Conservation (phyloP, 1,140 invertebrate genomes). For the Melitaea cinxia region DNA sequence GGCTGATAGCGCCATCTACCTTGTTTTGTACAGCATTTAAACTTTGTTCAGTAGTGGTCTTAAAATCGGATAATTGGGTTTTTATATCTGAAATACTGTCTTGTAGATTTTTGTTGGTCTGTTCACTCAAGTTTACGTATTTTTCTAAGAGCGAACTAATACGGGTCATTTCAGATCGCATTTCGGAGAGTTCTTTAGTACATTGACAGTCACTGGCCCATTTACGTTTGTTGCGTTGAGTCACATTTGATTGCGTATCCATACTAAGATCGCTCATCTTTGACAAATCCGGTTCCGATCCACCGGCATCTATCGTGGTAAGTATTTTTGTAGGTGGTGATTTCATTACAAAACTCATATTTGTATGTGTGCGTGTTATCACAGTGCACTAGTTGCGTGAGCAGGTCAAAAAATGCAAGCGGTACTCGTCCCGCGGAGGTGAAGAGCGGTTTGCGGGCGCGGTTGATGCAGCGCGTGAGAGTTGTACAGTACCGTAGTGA, state of each 20-base stretch:
- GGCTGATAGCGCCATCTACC: constrained; percentile 16
- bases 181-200: constrained; percentile 14
- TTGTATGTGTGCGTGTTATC: constrained; percentile 12
- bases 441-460: no score
- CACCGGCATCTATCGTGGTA: constrained; percentile 8
- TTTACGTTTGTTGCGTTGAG: constrained; percentile 31
- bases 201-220: constrained; percentile 25
- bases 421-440: constrained; percentile 11
- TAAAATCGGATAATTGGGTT: constrained; percentile 23
- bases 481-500: no score
- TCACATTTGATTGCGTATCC: constrained; percentile 22
- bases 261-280: constrained; percentile 24
- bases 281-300: constrained; percentile 37
- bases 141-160: constrained; percentile 35
- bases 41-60: constrained; percentile 18
- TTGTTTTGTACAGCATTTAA: constrained; percentile 21
- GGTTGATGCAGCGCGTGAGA: no score
- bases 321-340: constrained; percentile 15
- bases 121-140: constrained; percentile 29
- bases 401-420: constrained; percentile 2
- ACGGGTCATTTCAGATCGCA: constrained; percentile 31
- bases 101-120: constrained; percentile 26
- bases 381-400: constrained; percentile 2
- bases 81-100: constrained; percentile 29
- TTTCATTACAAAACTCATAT: constrained; percentile 17